Percentiles rank a stretch among this genome's conserved stretches.
These are phyloP conservation scores for Carettochelys insculpta DNA, from an alignment of 2,113 vertebrate genomes.

Conservation along the genomic window DNA sequence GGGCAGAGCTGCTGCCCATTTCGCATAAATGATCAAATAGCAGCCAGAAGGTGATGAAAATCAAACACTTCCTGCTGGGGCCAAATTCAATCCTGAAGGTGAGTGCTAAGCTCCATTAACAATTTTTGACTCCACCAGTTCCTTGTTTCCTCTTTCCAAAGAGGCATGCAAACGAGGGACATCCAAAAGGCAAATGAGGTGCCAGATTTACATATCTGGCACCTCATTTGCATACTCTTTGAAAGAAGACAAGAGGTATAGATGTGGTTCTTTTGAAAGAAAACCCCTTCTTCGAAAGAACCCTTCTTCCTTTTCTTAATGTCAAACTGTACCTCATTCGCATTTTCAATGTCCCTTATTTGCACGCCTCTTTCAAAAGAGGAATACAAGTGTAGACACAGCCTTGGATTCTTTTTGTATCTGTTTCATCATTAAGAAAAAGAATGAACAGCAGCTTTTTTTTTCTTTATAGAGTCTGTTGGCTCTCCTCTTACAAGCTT, in stretches of 20 bases:
- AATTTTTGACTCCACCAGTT: background rate
- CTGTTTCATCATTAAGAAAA: background rate
- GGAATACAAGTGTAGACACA: too few relatives aligned
- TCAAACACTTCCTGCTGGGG: background rate
- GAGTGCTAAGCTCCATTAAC: background rate
- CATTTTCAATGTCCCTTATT: too few relatives aligned
- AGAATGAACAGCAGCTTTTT: background rate
- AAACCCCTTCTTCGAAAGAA: too few relatives aligned
- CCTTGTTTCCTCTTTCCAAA: background rate
- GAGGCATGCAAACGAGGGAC: too few relatives aligned
- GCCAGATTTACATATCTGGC: too few relatives aligned
- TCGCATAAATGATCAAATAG: background rate
- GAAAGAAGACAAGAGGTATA: too few relatives aligned
- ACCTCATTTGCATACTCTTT: too few relatives aligned
- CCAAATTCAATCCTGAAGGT: background rate
- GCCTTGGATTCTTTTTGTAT: background rate
- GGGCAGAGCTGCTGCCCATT: background rate
- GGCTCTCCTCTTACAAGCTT: background rate
- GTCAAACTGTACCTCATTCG: too few relatives aligned
- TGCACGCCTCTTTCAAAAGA: too few relatives aligned
- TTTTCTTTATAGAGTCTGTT: background rate
- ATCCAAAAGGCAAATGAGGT: too few relatives aligned
- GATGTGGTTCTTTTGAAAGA: too few relatives aligned
- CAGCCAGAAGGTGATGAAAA: background rate
- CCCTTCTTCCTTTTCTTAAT: too few relatives aligned